A percentile compares a stretch with the other conserved stretches of the same genome.
Evolutionary conservation across 92 coral and sea anemone species (phyloP).

Genomic region (Chrysogorgia sp.): DNA sequence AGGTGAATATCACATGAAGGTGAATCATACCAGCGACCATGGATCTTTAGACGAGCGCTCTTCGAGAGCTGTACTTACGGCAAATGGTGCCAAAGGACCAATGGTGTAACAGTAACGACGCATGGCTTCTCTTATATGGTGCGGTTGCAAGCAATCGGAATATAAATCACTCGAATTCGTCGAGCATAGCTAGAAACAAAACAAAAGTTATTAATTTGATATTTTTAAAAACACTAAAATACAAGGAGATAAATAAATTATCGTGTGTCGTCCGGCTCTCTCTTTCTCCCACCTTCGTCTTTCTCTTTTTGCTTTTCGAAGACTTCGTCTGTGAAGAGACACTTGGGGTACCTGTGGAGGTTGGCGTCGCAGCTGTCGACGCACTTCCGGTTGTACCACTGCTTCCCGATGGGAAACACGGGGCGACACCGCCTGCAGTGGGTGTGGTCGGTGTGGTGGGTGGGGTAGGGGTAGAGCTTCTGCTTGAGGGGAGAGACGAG

Average conservation of each 20-base stretch:
- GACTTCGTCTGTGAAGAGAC: constrained; percentile 56
- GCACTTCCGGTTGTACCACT: constrained; percentile 78
- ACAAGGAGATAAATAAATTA: too few species aligned
- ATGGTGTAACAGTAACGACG: constrained; percentile 81
- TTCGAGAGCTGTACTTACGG: constrained; percentile 65
- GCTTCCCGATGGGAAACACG: constrained; percentile 66
- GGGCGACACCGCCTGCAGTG: constrained; percentile 58
- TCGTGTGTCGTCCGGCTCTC: too few species aligned
- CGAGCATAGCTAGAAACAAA: constrained; percentile 28
- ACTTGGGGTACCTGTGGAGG: constrained; percentile 56
- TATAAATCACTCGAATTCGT: constrained; percentile 21
- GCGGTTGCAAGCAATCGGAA: constrained; percentile 91
- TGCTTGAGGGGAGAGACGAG: constrained; percentile 71
- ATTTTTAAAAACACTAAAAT: neutral
- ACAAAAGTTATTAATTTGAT: neutral
- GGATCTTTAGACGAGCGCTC: too few species aligned
- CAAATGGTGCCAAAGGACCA: constrained; percentile 96
- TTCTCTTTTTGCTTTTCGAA: constrained; percentile 89
- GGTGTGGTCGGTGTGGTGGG: constrained; percentile 98
- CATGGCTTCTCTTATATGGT: constrained; percentile 91
- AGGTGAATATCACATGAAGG: too few species aligned
- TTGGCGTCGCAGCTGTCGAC: constrained; percentile 50
- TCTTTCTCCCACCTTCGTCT: constrained; percentile 65
- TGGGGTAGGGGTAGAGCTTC: constrained; percentile 86
- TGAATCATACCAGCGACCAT: too few species aligned